Conservation (phyloP, 2,888 invertebrate species). For the Petrolisthes cinctipes region DNA sequence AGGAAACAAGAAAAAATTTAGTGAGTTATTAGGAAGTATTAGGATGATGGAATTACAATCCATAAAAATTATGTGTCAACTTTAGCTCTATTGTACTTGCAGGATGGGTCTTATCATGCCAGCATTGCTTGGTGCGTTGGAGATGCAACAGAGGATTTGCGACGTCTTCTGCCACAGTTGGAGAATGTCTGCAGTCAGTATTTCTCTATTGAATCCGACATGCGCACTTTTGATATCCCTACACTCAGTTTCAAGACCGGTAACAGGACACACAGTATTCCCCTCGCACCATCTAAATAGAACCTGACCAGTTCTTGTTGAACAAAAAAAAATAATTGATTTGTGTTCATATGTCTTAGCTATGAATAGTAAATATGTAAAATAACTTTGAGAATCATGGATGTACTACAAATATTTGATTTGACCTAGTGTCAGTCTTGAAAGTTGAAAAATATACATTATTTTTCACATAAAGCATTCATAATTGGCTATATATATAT, state of each 20-base stretch:
- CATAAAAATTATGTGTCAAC: too few relatives aligned
- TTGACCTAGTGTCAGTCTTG: too few relatives aligned
- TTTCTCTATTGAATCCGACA: conserved; percentile 54
- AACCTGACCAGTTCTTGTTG: not conserved
- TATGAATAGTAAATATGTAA: too few relatives aligned
- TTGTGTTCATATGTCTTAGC: too few relatives aligned
- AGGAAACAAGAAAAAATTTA: too few relatives aligned
- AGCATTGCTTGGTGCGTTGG: conserved; percentile 86
- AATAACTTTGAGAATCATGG: too few relatives aligned
- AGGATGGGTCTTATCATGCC: conserved; percentile 87
- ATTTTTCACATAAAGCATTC: too few relatives aligned
- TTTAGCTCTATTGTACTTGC: conserved; percentile 43
- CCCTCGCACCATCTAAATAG: conserved; percentile 20
- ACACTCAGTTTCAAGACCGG: conserved; percentile 57
- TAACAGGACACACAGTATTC: conserved; percentile 48
- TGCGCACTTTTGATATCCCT: conserved; percentile 60
- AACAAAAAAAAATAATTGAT: not conserved
- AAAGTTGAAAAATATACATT: too few relatives aligned
- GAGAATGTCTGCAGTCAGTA: conserved; percentile 61
- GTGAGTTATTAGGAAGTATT: too few relatives aligned
- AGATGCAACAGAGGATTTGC: conserved; percentile 73
- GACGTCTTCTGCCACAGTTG: conserved; percentile 58
- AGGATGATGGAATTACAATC: too few relatives aligned
- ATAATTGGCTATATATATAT: too few relatives aligned
- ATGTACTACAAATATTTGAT: too few relatives aligned